These are phyloP conservation scores for Alectura lathami DNA, from an alignment of 2,113 vertebrate genomes.

Conservation along the genomic window DNA sequence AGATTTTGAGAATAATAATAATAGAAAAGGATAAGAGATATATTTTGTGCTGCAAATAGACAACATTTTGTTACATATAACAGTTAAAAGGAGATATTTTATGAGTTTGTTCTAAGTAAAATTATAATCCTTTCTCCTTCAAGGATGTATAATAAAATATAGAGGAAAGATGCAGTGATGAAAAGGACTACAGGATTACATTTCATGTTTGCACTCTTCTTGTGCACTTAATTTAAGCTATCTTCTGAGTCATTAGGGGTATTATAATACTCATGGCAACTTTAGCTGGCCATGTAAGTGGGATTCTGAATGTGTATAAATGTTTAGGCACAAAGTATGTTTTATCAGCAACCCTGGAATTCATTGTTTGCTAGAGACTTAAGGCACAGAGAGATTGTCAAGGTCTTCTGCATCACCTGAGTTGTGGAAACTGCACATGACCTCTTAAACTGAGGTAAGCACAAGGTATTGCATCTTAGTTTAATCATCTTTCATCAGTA, in stretches of 20 bases:
- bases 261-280: background rate
- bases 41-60: rapidly evolving
- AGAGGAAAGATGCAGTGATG: background rate
- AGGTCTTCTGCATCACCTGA: background rate
- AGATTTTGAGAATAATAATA: background rate
- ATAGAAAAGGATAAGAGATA: background rate
- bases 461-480: background rate
- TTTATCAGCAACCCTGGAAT: background rate
- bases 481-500: background rate
- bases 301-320: background rate
- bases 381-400: background rate
- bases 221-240: background rate
- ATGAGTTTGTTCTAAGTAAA: background rate
- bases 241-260: background rate
- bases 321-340: background rate
- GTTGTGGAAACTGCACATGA: background rate
- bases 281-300: background rate
- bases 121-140: background rate
- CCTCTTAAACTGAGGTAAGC: background rate
- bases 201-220: background rate
- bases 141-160: background rate
- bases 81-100: background rate
- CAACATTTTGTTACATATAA: background rate
- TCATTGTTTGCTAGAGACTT: background rate
- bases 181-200: background rate